These are phyloP conservation scores for Xanthostigma xanthostigma DNA, from an alignment of 2,888 invertebrate genomes.

Conservation along the genomic window DNA sequence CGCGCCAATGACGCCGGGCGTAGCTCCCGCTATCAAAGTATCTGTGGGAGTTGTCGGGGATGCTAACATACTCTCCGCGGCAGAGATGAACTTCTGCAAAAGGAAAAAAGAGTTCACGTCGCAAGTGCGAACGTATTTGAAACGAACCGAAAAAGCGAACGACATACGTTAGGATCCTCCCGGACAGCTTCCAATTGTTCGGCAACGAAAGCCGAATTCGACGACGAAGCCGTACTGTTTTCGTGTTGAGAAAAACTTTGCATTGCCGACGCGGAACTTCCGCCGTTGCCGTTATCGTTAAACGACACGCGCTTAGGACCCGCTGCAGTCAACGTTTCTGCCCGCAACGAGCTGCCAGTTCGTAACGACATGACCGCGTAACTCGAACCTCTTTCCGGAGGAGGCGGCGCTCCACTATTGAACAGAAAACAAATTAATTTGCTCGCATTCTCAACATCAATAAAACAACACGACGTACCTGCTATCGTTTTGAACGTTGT, in stretches of 20 bases:
- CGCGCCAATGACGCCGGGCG: constrained; percentile 93
- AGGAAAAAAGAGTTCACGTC: constrained; percentile 8
- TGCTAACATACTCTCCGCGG: constrained; percentile 66
- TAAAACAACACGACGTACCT: too few species aligned
- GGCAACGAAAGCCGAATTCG: constrained; percentile 23
- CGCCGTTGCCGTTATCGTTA: constrained; percentile 18
- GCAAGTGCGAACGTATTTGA: not conserved
- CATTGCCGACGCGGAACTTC: constrained; percentile 22
- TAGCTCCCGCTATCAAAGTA: constrained; percentile 41
- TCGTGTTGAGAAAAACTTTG: constrained; percentile 12
- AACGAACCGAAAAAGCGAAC: not conserved
- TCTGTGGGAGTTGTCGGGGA: constrained; percentile 58
- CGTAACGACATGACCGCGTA: constrained; percentile 66
- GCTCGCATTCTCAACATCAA: too few species aligned
- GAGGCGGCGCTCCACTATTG: constrained; percentile 43
- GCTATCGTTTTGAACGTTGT: too few species aligned
- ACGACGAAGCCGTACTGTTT: constrained; percentile 20
- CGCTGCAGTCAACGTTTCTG: not conserved
- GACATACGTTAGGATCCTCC: constrained; percentile 73
- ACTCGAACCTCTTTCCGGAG: constrained; percentile 79
- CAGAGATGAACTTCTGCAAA: constrained; percentile 58
- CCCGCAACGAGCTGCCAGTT: constrained; percentile 15
- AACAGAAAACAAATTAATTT: not conserved
- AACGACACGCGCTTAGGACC: constrained; percentile 26
- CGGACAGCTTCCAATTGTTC: constrained; percentile 37